These are phyloP conservation scores for Anhinga rufa DNA, from an alignment of 2,113 vertebrate species.

Conservation along the genomic window DNA sequence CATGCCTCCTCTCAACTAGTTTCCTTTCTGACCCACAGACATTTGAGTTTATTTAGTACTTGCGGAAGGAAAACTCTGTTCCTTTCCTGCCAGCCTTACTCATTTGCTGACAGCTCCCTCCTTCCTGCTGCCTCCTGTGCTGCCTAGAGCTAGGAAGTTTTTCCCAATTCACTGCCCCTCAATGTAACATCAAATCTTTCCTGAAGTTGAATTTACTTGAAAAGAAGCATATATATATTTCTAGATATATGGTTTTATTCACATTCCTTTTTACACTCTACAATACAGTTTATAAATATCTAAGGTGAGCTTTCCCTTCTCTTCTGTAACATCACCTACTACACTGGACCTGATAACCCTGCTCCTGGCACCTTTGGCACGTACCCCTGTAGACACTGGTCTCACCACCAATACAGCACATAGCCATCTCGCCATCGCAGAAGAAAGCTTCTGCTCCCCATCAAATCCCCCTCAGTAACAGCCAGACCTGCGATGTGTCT, in stretches of 20 bases:
- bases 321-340: background rate
- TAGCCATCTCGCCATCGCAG: background rate
- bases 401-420: background rate
- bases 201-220: background rate
- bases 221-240: background rate
- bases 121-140: background rate
- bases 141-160: background rate
- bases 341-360: background rate
- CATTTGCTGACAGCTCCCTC: background rate
- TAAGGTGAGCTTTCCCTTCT: background rate
- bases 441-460: background rate
- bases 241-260: background rate
- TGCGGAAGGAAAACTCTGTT: background rate
- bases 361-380: background rate
- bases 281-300: background rate
- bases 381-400: fast-evolving
- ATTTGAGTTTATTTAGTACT: background rate
- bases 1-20: background rate
- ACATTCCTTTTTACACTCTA: background rate
- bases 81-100: background rate
- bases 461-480: background rate
- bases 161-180: background rate
- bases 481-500: background rate
- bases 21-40: background rate
- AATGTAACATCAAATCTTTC: background rate